These are phyloP conservation scores for Anser brachyrhynchus DNA, from an alignment of 2,113 vertebrate species.

Conservation along the genomic window DNA sequence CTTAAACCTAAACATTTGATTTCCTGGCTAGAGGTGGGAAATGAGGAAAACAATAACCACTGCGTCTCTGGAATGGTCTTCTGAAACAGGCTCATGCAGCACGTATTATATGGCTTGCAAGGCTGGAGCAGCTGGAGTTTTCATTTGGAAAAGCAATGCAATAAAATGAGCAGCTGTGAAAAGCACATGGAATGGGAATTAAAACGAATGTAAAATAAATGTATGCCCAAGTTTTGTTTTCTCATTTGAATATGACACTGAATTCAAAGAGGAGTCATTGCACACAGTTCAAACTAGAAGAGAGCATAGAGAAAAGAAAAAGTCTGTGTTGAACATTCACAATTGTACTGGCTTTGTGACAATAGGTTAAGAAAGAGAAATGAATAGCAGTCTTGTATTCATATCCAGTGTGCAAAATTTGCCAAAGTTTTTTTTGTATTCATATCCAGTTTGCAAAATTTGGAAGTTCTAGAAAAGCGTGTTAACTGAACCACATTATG, in stretches of 20 bases:
- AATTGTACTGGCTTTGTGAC: not conserved
- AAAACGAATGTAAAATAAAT: constrained; percentile 38
- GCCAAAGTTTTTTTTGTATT: not conserved
- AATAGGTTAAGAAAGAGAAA: not conserved
- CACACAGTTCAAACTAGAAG: not conserved
- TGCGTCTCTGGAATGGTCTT: not conserved
- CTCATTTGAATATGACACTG: constrained; percentile 14
- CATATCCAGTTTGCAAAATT: not conserved
- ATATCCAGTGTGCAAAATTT: not conserved
- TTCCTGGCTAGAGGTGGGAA: constrained; percentile 12
- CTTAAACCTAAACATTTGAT: not conserved
- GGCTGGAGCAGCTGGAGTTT: constrained; percentile 52
- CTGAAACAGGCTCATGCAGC: constrained; percentile 1
- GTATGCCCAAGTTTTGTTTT: not conserved
- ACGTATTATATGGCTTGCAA: constrained; percentile 1
- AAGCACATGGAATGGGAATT: constrained; percentile 34
- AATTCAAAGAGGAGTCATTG: not conserved
- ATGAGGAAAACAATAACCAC: not conserved
- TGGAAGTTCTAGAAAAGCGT: constrained; percentile 7
- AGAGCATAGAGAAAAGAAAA: not conserved
- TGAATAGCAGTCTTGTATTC: not conserved
- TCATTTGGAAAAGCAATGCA: constrained; percentile 47
- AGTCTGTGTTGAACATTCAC: not conserved
- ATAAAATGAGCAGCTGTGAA: constrained; percentile 65
- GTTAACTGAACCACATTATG: not conserved